Evolutionary conservation across 1,140 invertebrate genomes (phyloP), one percentile per base, ranked within the genome.

Genomic region (Dreissena rostriformis): DNA sequence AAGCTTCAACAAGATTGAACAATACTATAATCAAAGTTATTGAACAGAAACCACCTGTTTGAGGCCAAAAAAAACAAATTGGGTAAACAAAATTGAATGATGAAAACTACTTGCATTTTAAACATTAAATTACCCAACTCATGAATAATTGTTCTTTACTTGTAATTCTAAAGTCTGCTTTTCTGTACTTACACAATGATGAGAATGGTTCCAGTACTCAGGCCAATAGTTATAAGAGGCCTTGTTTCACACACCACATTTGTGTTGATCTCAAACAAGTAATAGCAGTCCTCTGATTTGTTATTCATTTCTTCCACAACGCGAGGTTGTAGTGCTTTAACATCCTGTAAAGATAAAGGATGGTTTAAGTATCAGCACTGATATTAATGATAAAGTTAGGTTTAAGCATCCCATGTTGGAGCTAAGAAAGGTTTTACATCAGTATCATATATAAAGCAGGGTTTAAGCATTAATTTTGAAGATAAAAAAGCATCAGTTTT

Each of bases 211-310:
- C 57, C 57, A 11, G 57, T 61, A 24, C 57, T 61, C 57, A 61
- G 17, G 4, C 57, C 57, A 5, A 61, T 61, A 61, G 57, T n/a
- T n/a, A 61, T 61, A 2, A 61, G 11, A n/a, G 57, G 57, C 57
- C 57, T 19, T 19, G 22, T 19, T 24, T 61, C 22, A 12, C 57
- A 61, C 22, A 61, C 57, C 17, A 24, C 57, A n/a, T 19, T 24
- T 11, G 57, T 61, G 57, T 61, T 61, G 57, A 61, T 61, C 57
- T 61, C 57, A 11, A 61, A 61, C 57, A 61, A 61, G 57, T 61
- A 61, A 61, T 5, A 61, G 22, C 57, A 61, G 17, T 61, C 57
- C 57, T 5, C 11, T n/a, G 22, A 5, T 24, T 61, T 61, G 22
- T 61, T 24, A 24, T 61, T 61, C 57, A 61, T 24, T 24, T 61